Evolutionary conservation across 2,888 invertebrate genomes (phyloP).

Genomic region (Drosophila meridiana): DNA sequence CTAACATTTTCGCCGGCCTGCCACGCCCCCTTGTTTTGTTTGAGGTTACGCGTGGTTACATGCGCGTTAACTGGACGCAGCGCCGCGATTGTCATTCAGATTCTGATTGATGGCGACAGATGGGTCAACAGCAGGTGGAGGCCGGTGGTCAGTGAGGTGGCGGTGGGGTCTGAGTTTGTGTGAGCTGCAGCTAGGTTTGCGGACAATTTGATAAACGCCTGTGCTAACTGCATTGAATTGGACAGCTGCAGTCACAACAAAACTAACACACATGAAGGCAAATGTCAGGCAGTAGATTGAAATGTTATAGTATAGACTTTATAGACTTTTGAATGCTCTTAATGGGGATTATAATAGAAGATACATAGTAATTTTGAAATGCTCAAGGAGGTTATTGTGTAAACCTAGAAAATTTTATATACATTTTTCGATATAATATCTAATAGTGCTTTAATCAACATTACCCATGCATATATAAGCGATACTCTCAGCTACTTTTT

Average conservation of each 20-base stretch:
- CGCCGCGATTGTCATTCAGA: slow-evolving; percentile 22
- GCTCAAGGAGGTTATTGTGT: too few relatives aligned
- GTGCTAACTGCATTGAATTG: slow-evolving; percentile 44
- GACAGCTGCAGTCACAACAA: slow-evolving; percentile 22
- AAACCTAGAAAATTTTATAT: too few relatives aligned
- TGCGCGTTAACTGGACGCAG: slow-evolving; percentile 36
- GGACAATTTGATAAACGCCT: slow-evolving; percentile 40
- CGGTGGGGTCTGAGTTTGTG: not conserved
- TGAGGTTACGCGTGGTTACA: slow-evolving; percentile 46
- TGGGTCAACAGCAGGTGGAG: slow-evolving; percentile 16
- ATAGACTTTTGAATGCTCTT: too few relatives aligned
- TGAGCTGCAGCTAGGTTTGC: not conserved
- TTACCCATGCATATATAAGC: too few relatives aligned
- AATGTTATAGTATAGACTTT: not conserved
- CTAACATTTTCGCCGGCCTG: not conserved
- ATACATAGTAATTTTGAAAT: too few relatives aligned
- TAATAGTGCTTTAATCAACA: too few relatives aligned
- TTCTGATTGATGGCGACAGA: slow-evolving; percentile 55
- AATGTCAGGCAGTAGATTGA: not conserved
- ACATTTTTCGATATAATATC: too few relatives aligned
- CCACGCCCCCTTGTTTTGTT: slow-evolving; percentile 42
- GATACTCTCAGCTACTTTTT: too few relatives aligned
- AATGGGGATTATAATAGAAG: too few relatives aligned
- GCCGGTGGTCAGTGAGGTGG: too few relatives aligned
- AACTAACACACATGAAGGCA: slow-evolving; percentile 18